A percentile compares a stretch with the other conserved stretches of the same genome.
Conservation (phyloP, 2,888 invertebrate genomes). For the Drosophila siamana region DNA sequence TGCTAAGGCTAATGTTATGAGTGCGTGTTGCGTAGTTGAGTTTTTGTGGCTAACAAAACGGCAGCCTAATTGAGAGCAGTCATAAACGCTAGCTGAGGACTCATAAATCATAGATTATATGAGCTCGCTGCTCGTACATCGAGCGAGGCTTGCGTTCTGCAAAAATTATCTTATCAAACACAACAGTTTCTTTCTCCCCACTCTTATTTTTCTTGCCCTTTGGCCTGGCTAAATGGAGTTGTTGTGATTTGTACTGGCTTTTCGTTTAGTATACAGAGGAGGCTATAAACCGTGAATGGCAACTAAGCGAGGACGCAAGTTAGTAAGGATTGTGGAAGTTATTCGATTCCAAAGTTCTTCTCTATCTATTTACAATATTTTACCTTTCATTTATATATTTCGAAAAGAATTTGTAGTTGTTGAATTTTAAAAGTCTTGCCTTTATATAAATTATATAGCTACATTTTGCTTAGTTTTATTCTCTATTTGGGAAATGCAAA, state of each 20-base stretch:
- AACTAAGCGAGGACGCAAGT: too few species aligned
- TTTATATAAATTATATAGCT: too few species aligned
- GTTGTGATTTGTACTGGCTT: conserved; percentile 15
- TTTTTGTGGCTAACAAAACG: conserved; percentile 75
- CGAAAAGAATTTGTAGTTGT: too few species aligned
- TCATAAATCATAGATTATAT: conserved; percentile 77
- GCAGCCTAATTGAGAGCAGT: conserved; percentile 71
- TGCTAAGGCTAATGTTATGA: conserved; percentile 58
- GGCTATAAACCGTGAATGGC: neutral
- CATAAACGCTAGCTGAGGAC: conserved; percentile 59
- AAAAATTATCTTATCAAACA: conserved; percentile 46
- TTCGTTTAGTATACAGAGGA: conserved; percentile 3
- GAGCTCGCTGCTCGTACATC: conserved; percentile 33
- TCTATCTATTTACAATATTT: too few species aligned
- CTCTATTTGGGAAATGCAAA: too few species aligned
- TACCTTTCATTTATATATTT: too few species aligned
- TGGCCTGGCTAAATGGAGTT: conserved; percentile 2
- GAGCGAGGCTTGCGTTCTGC: conserved; percentile 13
- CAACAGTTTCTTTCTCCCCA: conserved; percentile 3
- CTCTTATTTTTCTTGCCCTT: neutral
- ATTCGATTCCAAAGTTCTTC: too few species aligned
- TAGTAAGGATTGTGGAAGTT: too few species aligned
- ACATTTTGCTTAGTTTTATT: too few species aligned
- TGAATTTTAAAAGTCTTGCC: too few species aligned
- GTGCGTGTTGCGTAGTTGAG: conserved; percentile 69